Evolutionary conservation across 2,888 invertebrate species (phyloP), one percentile per base, ranked within the genome.

Genomic region (Tanytarsus gracilentus): DNA sequence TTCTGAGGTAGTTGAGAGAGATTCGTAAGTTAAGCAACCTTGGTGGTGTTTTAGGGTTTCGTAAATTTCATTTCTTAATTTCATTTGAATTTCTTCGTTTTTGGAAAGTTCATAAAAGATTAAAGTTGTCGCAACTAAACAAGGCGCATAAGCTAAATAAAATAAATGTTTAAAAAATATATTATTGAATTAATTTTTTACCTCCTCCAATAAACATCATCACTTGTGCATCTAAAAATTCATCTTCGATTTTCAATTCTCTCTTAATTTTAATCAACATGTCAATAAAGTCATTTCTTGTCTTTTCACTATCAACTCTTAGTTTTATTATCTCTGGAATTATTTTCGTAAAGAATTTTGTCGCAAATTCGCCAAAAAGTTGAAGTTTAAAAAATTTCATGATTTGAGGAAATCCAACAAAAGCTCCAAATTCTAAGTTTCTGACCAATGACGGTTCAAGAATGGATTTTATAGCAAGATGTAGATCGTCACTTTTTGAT

Each of bases 201-300:
- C n/a, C 73, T 55, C 73, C 73, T 2, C 23, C 51, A 7, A 51
- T 25, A 14, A 30, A 16, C 4, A 51, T 30, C n/a, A n/a, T n/a
- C n/a, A n/a, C n/a, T n/a, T n/a, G n/a, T n/a, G n/a, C n/a, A n/a
- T n/a, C n/a, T n/a, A n/a, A n/a, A n/a, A n/a, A n/a, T n/a, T n/a
- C n/a, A n/a, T n/a, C n/a, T n/a, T n/a, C n/a, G n/a, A n/a, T n/a
- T n/a, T n/a, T n/a, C n/a, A n/a, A n/a, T n/a, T n/a, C n/a, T n/a
- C n/a, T 68, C 27, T 70, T 74, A 4, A 78, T 62, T 1, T 71
- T 69, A 29, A 79, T 67, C 9, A 79, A 65, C 3, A 76, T 64
- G 64, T 79, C 78, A 23, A 79, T 72, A 0, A 79, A 69, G 33
- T 76, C 73, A 48, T 72, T 70, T 21, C 77, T 68, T 1, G 68